Evolutionary conservation across 2,888 invertebrate genomes (phyloP).

Genomic region (Platycheirus albimanus): DNA sequence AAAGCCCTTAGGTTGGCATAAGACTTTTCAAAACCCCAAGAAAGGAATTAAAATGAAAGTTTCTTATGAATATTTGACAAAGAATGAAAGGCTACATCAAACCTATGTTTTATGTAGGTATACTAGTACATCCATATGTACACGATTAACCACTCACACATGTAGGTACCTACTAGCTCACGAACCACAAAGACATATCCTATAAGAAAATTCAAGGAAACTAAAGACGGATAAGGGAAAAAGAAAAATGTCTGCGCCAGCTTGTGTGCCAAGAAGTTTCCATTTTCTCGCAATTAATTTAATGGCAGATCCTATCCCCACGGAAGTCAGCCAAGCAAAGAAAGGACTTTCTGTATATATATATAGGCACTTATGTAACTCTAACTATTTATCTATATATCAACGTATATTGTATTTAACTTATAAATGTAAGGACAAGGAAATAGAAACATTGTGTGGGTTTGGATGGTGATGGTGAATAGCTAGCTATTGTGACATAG

Average conservation of each 20-base stretch:
- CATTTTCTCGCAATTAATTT: constrained; percentile 73
- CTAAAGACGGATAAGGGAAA: constrained; percentile 17
- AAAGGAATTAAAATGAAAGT: constrained; percentile 40
- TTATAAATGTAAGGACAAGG: constrained; percentile 18
- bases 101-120: too few species aligned
- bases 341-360: constrained; percentile 37
- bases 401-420: background rate
- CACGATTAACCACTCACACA: background rate
- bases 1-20: background rate
- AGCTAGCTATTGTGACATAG: constrained; percentile 15
- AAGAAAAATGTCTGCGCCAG: constrained; percentile 47
- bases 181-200: constrained; percentile 25
- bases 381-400: background rate
- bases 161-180: background rate
- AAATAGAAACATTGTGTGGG: constrained; percentile 17
- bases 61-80: constrained; percentile 69
- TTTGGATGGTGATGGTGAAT: background rate
- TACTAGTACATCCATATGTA: too few species aligned
- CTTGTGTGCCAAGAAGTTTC: constrained; percentile 66
- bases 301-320: constrained; percentile 71
- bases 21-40: background rate
- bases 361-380: too few species aligned
- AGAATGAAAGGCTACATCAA: constrained; percentile 44
- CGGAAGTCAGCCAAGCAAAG: constrained; percentile 61
- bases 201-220: constrained; percentile 20